These are phyloP conservation scores for Sesia bembeciformis DNA, from an alignment of 2,888 invertebrate species.

Conservation along the genomic window DNA sequence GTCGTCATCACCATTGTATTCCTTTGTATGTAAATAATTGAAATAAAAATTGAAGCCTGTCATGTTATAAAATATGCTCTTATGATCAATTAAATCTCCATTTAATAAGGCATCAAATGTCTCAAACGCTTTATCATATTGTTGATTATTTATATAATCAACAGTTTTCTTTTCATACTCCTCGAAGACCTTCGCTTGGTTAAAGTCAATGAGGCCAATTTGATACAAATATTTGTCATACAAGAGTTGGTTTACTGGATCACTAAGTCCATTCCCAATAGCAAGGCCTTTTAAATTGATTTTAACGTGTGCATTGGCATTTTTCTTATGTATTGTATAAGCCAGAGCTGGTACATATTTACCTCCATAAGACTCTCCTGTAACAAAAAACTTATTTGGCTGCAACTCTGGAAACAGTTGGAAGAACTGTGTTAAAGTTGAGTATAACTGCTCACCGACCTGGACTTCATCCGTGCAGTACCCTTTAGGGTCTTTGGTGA, in stretches of 20 bases:
- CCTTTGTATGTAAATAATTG: slow-evolving; percentile 79
- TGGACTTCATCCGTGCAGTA: slow-evolving; percentile 86
- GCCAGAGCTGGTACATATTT: slow-evolving; percentile 84
- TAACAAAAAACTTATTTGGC: slow-evolving; percentile 85
- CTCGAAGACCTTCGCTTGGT: slow-evolving; percentile 75
- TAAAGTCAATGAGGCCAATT: slow-evolving; percentile 80
- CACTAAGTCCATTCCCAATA: slow-evolving; percentile 87
- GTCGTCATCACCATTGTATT: slow-evolving; percentile 61
- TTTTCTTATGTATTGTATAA: slow-evolving; percentile 80
- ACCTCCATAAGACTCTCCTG: slow-evolving; percentile 93
- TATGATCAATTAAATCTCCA: slow-evolving; percentile 75
- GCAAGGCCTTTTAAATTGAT: slow-evolving; percentile 82
- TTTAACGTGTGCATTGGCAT: slow-evolving; percentile 76
- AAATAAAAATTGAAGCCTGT: slow-evolving; percentile 86
- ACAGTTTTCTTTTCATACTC: slow-evolving; percentile 74
- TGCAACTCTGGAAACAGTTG: slow-evolving; percentile 85
- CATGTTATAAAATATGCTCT: slow-evolving; percentile 80
- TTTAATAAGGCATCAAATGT: slow-evolving; percentile 82
- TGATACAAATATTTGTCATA: slow-evolving; percentile 88
- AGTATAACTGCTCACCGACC: slow-evolving; percentile 86
- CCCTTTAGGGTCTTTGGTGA: slow-evolving; percentile 83
- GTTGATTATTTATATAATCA: slow-evolving; percentile 75
- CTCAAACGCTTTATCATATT: slow-evolving; percentile 81
- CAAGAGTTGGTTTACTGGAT: slow-evolving; percentile 83
- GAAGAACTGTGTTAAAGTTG: slow-evolving; percentile 87